Percentiles rank a stretch among this genome's conserved stretches.
Conservation (phyloP, 2,797 vertebrate genomes). For the Hydrocynus forskahlii region DNA sequence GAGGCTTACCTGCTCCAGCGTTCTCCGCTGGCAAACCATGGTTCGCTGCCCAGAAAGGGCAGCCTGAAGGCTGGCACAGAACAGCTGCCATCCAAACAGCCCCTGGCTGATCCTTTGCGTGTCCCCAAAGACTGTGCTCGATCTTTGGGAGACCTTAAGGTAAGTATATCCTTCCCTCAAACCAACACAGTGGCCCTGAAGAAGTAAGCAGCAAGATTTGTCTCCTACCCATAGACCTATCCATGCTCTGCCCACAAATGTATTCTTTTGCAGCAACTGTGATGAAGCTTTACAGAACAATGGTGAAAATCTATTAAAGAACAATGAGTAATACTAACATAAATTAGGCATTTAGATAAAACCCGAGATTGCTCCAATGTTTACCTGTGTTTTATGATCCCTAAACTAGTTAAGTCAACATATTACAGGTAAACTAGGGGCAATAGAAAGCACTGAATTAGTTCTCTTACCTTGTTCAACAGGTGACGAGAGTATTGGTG, state of each 20-base stretch:
- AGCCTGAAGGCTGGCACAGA: slow-evolving; percentile 78
- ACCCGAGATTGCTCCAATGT: no score
- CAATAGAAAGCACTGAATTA: not conserved
- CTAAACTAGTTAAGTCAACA: no score
- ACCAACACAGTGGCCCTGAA: not conserved
- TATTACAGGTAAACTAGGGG: not conserved
- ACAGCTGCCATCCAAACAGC: slow-evolving; percentile 75
- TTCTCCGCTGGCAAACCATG: slow-evolving; percentile 73
- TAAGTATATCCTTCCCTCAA: slow-evolving; percentile 37
- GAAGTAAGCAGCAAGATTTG: no score
- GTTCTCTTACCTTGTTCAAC: slow-evolving; percentile 13
- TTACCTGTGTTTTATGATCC: no score
- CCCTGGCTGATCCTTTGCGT: slow-evolving; percentile 70
- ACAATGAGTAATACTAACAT: no score
- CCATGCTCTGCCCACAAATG: no score
- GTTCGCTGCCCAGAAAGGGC: slow-evolving; percentile 78
- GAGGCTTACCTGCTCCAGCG: slow-evolving; percentile 77
- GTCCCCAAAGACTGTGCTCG: slow-evolving; percentile 87
- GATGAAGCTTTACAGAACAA: no score
- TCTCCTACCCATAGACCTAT: no score
- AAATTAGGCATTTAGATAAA: no score
- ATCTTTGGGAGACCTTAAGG: slow-evolving; percentile 94
- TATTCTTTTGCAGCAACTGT: no score
- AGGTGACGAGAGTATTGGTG: slow-evolving; percentile 88
- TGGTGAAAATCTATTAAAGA: no score